Percentiles rank a stretch among this genome's conserved stretches.
Conservation (phyloP, 2,113 vertebrate genomes). For the Lamprotornis superbus region DNA sequence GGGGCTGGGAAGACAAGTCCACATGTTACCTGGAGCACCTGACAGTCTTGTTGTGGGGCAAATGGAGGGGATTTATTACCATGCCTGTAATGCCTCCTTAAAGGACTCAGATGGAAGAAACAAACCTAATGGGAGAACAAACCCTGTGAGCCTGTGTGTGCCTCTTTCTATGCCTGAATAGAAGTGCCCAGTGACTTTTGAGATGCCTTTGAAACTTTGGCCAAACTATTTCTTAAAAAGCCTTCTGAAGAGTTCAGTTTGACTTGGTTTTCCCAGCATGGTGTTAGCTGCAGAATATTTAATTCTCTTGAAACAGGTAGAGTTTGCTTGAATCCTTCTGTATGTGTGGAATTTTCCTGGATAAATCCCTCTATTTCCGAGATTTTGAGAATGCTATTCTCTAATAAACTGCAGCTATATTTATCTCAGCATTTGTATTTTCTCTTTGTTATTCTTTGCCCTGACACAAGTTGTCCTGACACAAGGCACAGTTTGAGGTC, state of each 20-base stretch:
- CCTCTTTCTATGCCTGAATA: neutral
- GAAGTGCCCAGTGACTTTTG: neutral
- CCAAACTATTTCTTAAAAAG: constrained; percentile 5
- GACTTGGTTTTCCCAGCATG: neutral
- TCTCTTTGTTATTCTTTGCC: neutral
- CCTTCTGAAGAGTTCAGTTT: neutral
- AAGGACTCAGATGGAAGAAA: neutral
- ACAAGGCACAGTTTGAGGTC: neutral
- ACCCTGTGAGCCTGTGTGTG: neutral
- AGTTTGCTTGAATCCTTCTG: neutral
- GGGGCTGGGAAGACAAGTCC: neutral
- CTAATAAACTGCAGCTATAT: neutral
- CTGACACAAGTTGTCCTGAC: neutral
- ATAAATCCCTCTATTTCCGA: neutral
- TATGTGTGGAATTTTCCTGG: neutral
- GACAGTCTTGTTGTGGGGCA: neutral
- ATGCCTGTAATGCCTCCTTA: neutral
- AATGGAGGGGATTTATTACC: neutral
- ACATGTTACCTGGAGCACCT: neutral
- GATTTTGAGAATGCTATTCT: neutral
- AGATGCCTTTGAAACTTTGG: neutral
- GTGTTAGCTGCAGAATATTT: neutral
- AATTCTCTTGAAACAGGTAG: neutral
- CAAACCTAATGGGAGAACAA: neutral
- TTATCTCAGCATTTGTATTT: neutral